A percentile compares a stretch with the other conserved stretches of the same genome.
phyloP scores from a whole-genome alignment of 2,888 invertebrate species.

The Diarsia rubi region DNA sequence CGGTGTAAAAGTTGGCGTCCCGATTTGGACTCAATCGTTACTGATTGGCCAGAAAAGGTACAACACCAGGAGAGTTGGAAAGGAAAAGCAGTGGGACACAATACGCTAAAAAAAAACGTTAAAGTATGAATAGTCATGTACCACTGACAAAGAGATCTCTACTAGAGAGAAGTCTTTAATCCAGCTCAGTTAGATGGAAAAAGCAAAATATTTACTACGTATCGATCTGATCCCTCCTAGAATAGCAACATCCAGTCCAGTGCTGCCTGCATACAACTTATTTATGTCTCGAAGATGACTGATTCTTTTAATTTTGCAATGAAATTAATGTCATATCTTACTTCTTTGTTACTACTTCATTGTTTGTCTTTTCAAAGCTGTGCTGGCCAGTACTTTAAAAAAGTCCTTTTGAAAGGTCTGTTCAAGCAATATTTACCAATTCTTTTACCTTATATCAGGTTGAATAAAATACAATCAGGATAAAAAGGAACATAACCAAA shows the following conservation, averaged over 20 bases:
- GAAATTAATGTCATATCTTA: background rate
- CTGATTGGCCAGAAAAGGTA: no score
- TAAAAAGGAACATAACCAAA: conserved; percentile 69
- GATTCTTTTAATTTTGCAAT: background rate
- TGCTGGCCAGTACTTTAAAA: background rate
- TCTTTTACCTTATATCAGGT: background rate
- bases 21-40: no score
- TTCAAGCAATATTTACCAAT: background rate
- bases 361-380: background rate
- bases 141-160: background rate
- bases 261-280: background rate
- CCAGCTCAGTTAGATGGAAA: background rate
- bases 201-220: background rate
- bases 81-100: no score
- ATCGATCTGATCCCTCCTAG: background rate
- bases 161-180: background rate
- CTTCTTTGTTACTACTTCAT: no score
- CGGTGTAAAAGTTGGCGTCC: no score
- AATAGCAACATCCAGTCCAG: background rate
- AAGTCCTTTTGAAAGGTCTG: background rate
- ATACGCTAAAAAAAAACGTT: no score
- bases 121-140: background rate
- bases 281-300: background rate
- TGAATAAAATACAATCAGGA: conserved; percentile 25
- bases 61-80: no score